Evolutionary conservation across 2,113 vertebrate species (phyloP), one percentile per base, ranked within the genome.

Genomic region (Synchiropus splendidus): DNA sequence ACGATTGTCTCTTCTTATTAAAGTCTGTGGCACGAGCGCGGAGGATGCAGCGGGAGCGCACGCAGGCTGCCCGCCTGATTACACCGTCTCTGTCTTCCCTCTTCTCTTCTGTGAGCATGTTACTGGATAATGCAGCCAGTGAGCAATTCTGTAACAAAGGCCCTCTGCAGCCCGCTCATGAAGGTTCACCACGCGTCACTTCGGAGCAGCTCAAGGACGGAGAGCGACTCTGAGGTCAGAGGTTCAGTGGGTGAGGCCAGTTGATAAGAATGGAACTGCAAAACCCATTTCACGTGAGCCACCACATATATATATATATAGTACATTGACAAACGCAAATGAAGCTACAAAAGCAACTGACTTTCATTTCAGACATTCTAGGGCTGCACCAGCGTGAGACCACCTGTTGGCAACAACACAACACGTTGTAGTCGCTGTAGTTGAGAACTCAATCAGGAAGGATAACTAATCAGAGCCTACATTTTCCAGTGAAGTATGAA

Each of bases 1-100:
- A 70, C 61, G 18, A 54, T 57, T 75, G 74, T 78, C 76, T 64
- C 39, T 70, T 79, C 70, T 68, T 53, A 75, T 81, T 80, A 79
- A 39, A 61, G 43, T 80, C 58, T 65, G 48, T 41, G 55, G 58
- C 59, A 67, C 61, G 33, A 49, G 9, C 17, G 36, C 27, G 56
- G 47, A 47, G 47, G 65, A 58, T 42, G 54, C 42, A 59, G 70
- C 71, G 69, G 40, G 59, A 48, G 55, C 58, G 64, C 63, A 69
- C 62, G 60, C 42, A 39, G 42, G 14, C 58, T 56, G 58, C 54
- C 58, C 17, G 54, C 57, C 64, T 42, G 64, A 78, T 65, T 70
- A 65, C 64, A 50, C 65, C 47, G 31, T 18, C 58, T 27, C 21
- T 27, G 21, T 5, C 21, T 27, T 27, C 21, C 4, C 8, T 27